phyloP scores from a whole-genome alignment of 1,140 invertebrate species.

The Drosophila nigrodunni region DNA sequence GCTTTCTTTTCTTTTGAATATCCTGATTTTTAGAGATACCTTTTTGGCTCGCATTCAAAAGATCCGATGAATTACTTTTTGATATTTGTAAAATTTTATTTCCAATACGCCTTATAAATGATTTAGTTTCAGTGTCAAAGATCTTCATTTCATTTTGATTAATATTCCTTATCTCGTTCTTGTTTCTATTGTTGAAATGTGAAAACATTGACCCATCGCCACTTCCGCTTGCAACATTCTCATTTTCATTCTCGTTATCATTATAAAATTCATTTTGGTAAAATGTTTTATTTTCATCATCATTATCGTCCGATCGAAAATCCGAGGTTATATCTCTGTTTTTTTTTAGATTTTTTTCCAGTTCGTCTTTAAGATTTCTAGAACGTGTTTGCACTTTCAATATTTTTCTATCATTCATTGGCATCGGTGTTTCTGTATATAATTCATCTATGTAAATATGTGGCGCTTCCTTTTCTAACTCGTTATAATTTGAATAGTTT shows the following conservation, averaged over 20 bases:
- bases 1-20: not conserved
- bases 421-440: not conserved
- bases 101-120: too few species aligned
- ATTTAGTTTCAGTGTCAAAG: too few species aligned
- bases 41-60: not conserved
- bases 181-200: not conserved
- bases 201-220: not conserved
- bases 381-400: too few species aligned
- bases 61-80: not conserved
- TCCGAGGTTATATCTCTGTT: not conserved
- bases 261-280: not conserved
- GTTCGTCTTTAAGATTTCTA: not conserved
- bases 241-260: not conserved
- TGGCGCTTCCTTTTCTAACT: not conserved
- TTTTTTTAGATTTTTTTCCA: not conserved
- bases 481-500: not conserved
- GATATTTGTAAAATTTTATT: not conserved
- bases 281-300: not conserved
- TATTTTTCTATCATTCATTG: not conserved
- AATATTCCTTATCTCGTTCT: not conserved
- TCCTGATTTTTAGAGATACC: not conserved
- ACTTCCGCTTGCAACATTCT: not conserved
- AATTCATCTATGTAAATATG: not conserved
- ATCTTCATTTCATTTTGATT: not conserved
- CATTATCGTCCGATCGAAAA: not conserved